phyloP scores from a whole-genome alignment of 2,797 vertebrate species.

The Serranus cabrilla region DNA sequence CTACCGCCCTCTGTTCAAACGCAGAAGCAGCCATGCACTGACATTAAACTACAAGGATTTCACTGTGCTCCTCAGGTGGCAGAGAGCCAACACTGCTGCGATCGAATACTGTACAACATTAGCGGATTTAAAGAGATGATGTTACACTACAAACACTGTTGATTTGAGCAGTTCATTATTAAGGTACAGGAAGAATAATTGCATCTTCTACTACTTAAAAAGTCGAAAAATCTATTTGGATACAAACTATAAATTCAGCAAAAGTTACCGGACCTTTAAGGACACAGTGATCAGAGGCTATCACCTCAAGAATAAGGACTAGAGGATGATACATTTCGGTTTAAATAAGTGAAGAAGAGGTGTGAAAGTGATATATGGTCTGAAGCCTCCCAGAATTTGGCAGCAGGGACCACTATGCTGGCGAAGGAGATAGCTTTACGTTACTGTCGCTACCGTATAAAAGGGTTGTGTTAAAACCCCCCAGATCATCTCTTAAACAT shows the following conservation, averaged over 20 bases:
- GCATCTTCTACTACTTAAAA: conserved; percentile 18
- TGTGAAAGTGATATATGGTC: conserved; percentile 71
- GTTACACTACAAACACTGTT: conserved; percentile 27
- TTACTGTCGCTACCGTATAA: conserved; percentile 74
- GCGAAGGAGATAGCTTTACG: conserved; percentile 77
- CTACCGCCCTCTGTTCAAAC: conserved; percentile 90
- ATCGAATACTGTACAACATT: conserved; percentile 35
- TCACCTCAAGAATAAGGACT: conserved; percentile 32
- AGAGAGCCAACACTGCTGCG: conserved; percentile 47
- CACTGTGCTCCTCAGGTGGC: conserved; percentile 54
- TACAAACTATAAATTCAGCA: conserved; percentile 19
- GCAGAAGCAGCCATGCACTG: conserved; percentile 54
- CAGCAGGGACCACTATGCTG: conserved; percentile 70
- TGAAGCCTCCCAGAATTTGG: conserved; percentile 75
- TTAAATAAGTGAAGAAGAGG: conserved; percentile 59
- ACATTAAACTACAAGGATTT: conserved; percentile 60
- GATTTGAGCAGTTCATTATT: conserved; percentile 6
- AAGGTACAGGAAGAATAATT: conserved; percentile 3
- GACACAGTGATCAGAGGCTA: conserved; percentile 41
- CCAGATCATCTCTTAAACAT: conserved; percentile 83
- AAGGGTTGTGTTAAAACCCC: conserved; percentile 79
- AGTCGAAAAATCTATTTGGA: conserved; percentile 7
- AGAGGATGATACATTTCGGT: conserved; percentile 52
- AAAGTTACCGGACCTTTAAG: conserved; percentile 49
- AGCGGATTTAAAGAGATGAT: conserved; percentile 45